Evolutionary conservation across 53 echinoderm and acorn worm species (phyloP).

Genomic region (Holothuria leucospilota): DNA sequence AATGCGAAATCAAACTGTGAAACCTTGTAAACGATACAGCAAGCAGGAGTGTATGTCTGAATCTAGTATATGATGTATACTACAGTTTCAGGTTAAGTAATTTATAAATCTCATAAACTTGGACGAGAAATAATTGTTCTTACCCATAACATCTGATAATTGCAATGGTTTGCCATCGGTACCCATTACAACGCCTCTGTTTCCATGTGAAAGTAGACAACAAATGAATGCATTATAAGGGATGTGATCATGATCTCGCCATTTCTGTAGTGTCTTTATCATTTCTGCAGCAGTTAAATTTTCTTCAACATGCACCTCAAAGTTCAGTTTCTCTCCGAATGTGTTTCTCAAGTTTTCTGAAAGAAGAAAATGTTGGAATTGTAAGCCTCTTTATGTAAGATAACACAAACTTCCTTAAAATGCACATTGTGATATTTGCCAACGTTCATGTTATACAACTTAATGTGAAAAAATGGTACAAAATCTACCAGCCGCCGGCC

Average conservation of each 20-base stretch:
- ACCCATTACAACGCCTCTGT: conserved; percentile 66
- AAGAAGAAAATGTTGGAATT: neutral
- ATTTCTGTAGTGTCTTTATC: conserved; percentile 12
- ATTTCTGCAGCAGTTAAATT: conserved; percentile 39
- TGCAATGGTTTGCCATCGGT: conserved; percentile 50
- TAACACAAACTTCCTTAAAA: too few relatives aligned
- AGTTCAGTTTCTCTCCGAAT: conserved; percentile 68
- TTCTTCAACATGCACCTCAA: conserved; percentile 37
- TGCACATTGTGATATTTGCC: too few relatives aligned
- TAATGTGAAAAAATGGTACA: too few relatives aligned
- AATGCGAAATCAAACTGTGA: too few relatives aligned
- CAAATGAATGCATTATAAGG: conserved; percentile 78
- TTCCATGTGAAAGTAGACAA: conserved; percentile 80
- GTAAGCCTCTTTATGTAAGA: too few relatives aligned
- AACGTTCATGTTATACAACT: too few relatives aligned
- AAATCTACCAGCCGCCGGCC: too few relatives aligned
- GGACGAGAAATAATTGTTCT: neutral
- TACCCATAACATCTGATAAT: conserved; percentile 54
- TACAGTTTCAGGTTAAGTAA: too few relatives aligned
- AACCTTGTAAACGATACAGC: too few relatives aligned
- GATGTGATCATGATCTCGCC: conserved; percentile 56
- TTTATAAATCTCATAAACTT: too few relatives aligned
- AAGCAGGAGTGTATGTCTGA: too few relatives aligned
- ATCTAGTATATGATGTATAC: too few relatives aligned
- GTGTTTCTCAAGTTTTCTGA: conserved; percentile 70